A percentile compares a stretch with the other conserved stretches of the same genome.
These are phyloP conservation scores for Asobara japonica DNA, from an alignment of 1,140 invertebrate species.

Conservation along the genomic window DNA sequence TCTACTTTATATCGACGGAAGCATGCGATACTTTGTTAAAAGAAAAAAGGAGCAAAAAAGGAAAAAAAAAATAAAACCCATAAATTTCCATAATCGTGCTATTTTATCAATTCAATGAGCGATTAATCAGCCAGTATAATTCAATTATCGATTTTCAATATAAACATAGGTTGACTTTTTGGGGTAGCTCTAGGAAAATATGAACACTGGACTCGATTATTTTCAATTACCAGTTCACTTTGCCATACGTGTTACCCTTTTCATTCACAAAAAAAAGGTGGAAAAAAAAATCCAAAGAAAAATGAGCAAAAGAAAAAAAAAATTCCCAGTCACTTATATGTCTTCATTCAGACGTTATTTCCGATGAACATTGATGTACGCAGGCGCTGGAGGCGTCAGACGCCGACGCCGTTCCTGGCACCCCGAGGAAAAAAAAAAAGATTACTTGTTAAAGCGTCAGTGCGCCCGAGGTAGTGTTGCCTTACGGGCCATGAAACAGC, in stretches of 20 bases:
- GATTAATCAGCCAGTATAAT: conserved; percentile 22
- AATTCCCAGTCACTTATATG: neutral
- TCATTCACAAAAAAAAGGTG: too few relatives aligned
- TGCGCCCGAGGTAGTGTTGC: conserved; percentile 7
- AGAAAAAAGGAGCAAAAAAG: too few relatives aligned
- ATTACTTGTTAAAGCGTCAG: neutral
- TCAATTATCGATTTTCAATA: conserved; percentile 28
- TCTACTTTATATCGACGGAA: neutral
- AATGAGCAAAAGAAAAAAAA: neutral
- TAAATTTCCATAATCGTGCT: neutral
- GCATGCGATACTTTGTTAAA: neutral
- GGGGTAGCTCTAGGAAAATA: too few relatives aligned
- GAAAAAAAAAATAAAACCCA: neutral
- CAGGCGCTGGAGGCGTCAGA: conserved; percentile 22
- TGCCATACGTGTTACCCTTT: too few relatives aligned
- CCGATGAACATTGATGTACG: conserved; percentile 1
- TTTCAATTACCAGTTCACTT: too few relatives aligned
- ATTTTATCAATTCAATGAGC: conserved; percentile 1
- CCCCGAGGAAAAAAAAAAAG: neutral
- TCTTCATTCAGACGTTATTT: neutral
- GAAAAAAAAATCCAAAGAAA: too few relatives aligned
- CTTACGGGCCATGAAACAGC: neutral
- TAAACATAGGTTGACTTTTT: neutral
- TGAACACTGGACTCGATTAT: too few relatives aligned
- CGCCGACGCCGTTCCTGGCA: conserved; percentile 25